Percentiles rank a stretch among this genome's conserved stretches.
Evolutionary conservation across 1,140 invertebrate genomes (phyloP).

Genomic region (Tetramorium alpestre): DNA sequence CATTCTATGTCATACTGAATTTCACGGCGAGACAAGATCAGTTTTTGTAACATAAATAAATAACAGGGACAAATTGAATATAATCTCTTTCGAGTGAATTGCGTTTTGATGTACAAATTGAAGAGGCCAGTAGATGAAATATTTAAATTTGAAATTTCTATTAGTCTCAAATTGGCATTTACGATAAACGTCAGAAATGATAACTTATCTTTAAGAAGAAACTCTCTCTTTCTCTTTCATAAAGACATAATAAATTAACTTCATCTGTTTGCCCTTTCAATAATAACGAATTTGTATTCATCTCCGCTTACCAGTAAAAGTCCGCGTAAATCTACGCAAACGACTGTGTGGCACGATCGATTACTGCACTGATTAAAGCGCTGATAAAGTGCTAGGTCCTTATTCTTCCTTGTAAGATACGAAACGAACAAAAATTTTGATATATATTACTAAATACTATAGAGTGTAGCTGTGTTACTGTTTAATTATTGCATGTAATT

Average conservation of each 20-base stretch:
- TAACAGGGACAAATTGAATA: conserved; percentile 8
- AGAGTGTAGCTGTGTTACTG: neutral
- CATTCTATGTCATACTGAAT: neutral
- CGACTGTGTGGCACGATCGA: conserved; percentile 3
- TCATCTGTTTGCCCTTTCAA: conserved; percentile 17
- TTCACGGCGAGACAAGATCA: neutral
- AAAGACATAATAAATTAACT: neutral
- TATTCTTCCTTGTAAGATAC: neutral
- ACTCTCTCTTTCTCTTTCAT: neutral
- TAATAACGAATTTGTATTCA: neutral
- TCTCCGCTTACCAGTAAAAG: neutral
- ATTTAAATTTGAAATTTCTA: neutral
- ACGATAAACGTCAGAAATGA: neutral
- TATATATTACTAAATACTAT: neutral
- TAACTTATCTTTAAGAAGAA: neutral
- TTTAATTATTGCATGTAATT: neutral
- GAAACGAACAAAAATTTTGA: conserved; percentile 9
- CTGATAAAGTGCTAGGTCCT: neutral
- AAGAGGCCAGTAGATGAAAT: neutral
- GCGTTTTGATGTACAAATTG: conserved; percentile 6
- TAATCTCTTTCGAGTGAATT: neutral
- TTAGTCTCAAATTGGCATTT: neutral
- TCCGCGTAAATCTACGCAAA: neutral
- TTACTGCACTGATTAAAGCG: neutral
- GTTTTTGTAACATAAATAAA: conserved; percentile 10